Percentiles rank a stretch among this genome's conserved stretches.
phyloP scores from a whole-genome alignment of 2,797 vertebrate species.

The Aplochiton taeniatus region DNA sequence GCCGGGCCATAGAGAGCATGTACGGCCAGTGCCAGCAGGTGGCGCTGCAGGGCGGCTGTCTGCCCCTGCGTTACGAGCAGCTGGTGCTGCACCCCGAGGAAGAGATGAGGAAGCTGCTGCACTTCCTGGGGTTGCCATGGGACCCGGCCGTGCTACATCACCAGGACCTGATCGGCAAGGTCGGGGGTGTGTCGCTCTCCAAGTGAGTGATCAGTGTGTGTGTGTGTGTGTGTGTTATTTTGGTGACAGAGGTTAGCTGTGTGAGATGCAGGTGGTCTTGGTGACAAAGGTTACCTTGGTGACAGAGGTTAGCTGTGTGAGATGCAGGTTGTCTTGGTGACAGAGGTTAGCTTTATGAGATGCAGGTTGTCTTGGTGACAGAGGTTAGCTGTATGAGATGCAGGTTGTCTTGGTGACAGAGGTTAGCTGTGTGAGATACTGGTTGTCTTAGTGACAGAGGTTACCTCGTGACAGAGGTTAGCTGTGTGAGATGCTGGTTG shows the following conservation, averaged over 20 bases:
- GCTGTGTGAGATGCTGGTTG: too few relatives aligned
- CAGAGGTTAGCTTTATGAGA: too few relatives aligned
- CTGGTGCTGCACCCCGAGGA: slow-evolving; percentile 85
- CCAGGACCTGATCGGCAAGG: slow-evolving; percentile 93
- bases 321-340: background rate
- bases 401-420: background rate
- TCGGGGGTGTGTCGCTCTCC: slow-evolving; percentile 90
- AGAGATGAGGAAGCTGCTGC: slow-evolving; percentile 89
- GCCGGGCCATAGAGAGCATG: slow-evolving; percentile 91
- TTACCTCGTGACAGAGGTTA: too few relatives aligned
- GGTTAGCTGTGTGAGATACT: too few relatives aligned
- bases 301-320: too few relatives aligned
- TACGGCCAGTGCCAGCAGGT: slow-evolving; percentile 86
- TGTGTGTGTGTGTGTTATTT: background rate
- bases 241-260: background rate
- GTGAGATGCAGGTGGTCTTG: too few relatives aligned
- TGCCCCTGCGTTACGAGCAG: slow-evolving; percentile 88
- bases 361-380: background rate
- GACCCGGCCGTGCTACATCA: slow-evolving; percentile 90
- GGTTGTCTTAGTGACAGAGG: background rate
- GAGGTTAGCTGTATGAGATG: too few relatives aligned
- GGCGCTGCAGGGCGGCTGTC: slow-evolving; percentile 77
- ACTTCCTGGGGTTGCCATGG: slow-evolving; percentile 89
- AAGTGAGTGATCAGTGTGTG: slow-evolving; percentile 78
- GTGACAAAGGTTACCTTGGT: background rate